Conservation (phyloP, 2,797 vertebrate species). For the Gymnocypris eckloni region DNA sequence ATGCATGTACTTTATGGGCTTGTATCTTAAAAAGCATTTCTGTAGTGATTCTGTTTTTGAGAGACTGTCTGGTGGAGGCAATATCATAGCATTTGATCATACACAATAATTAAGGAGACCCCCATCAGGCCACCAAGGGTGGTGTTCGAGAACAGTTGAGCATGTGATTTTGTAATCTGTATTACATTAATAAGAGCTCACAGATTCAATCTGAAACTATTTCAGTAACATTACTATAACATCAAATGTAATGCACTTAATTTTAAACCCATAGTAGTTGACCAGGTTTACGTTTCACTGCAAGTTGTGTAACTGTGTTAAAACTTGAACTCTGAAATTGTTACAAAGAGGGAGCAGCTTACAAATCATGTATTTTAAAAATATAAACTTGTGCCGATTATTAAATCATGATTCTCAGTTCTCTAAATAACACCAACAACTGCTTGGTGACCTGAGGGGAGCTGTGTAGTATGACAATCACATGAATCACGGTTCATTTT, state of each 20-base stretch:
- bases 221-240: not conserved
- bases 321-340: not conserved
- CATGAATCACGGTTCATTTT: slow-evolving; percentile 33
- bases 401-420: not conserved
- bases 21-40: slow-evolving; percentile 28
- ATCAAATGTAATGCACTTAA: not conserved
- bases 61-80: not conserved
- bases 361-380: not conserved
- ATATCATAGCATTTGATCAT: slow-evolving; percentile 17
- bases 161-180: not conserved
- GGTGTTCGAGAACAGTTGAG: not conserved
- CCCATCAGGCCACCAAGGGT: not conserved
- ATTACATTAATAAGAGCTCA: not conserved
- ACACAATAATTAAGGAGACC: not conserved
- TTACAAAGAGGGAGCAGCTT: not conserved
- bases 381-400: not conserved
- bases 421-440: slow-evolving; percentile 1
- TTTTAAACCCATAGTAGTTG: not conserved
- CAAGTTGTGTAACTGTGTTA: not conserved
- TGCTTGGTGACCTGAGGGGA: slow-evolving; percentile 14
- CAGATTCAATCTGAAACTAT: not conserved
- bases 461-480: slow-evolving; percentile 6
- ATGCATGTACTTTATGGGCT: slow-evolving; percentile 19
- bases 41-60: not conserved
- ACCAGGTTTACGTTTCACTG: not conserved